phyloP scores from a whole-genome alignment of 2,113 vertebrate genomes.

The Ursus arctos region DNA sequence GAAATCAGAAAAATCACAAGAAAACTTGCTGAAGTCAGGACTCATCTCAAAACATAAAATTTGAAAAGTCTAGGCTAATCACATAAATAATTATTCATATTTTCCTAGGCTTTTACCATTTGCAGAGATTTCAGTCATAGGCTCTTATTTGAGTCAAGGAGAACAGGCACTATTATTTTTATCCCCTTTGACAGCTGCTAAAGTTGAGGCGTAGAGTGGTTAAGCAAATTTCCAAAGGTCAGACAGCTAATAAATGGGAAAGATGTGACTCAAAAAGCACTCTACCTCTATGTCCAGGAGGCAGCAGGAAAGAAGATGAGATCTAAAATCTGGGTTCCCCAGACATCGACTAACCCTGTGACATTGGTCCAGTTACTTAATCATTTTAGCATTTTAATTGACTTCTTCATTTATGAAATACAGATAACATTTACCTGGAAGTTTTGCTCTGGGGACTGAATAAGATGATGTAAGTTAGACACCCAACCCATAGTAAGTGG shows the following conservation, averaged over 20 bases:
- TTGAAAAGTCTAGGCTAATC: background rate
- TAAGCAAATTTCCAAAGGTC: constrained; percentile 46
- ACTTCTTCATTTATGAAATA: background rate
- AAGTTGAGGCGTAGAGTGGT: background rate
- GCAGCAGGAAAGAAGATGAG: background rate
- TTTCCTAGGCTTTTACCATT: background rate
- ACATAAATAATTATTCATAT: background rate
- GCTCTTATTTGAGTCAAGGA: background rate
- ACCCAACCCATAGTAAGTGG: fast-evolving
- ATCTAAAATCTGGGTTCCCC: background rate
- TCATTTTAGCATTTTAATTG: background rate
- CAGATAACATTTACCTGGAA: background rate
- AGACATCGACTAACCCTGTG: background rate
- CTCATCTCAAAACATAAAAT: constrained; percentile 16
- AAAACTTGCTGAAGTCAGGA: background rate
- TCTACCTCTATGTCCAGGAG: background rate
- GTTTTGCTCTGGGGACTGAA: background rate
- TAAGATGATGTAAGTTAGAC: background rate
- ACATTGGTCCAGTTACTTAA: background rate
- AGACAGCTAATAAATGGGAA: background rate
- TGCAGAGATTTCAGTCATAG: background rate
- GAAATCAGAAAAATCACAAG: constrained; percentile 22
- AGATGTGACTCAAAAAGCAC: background rate
- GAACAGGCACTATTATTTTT: constrained; percentile 19
- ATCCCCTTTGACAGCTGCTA: background rate